Percentiles rank a stretch among this genome's conserved stretches.
phyloP scores from a whole-genome alignment of 1,140 invertebrate species.

The Hirudo medicinalis region DNA sequence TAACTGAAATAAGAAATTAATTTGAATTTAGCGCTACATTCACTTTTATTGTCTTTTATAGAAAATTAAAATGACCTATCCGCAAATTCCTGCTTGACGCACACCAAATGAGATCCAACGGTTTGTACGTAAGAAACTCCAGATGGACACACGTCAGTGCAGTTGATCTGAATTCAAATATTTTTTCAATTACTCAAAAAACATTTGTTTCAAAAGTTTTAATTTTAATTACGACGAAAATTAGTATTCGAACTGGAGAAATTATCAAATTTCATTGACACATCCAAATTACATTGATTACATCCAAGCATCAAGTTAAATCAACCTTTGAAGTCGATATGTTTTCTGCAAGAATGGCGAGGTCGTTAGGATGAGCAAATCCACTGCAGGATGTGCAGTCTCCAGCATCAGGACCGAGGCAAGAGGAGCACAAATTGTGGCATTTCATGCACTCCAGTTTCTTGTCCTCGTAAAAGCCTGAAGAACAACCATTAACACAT shows the following conservation, averaged over 20 bases:
- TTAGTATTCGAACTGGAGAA: background rate
- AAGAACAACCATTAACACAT: conserved; percentile 21
- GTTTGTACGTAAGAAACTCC: background rate
- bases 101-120: background rate
- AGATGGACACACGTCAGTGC: background rate
- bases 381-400: conserved; percentile 61
- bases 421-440: conserved; percentile 68
- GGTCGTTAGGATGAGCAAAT: background rate
- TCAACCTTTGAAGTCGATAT: too few species aligned
- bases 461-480: conserved; percentile 21
- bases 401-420: conserved; percentile 58
- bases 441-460: conserved; percentile 63
- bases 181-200: background rate
- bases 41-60: too few species aligned
- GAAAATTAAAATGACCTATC: too few species aligned
- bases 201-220: background rate
- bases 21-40: too few species aligned
- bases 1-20: too few species aligned
- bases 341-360: background rate
- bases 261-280: too few species aligned
- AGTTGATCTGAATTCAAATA: background rate
- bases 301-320: too few species aligned
- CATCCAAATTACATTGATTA: too few species aligned
- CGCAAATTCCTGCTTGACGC: background rate
- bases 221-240: too few species aligned